Evolutionary conservation across 2,113 vertebrate genomes (phyloP), one percentile per base, ranked within the genome.

Genomic region (Synodontis membranacea): DNA sequence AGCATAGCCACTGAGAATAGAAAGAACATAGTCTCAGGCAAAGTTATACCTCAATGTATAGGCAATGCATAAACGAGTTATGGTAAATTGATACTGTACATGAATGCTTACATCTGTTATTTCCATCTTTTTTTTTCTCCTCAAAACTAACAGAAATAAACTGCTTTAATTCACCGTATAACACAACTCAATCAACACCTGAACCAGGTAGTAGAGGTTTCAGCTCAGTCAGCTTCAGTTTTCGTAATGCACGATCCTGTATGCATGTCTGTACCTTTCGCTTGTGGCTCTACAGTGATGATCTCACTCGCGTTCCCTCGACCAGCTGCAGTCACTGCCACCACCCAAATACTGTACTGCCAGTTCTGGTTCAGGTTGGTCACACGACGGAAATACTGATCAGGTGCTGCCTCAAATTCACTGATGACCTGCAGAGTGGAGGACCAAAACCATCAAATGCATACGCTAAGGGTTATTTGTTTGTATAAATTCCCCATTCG

Each of bases 331-430:
- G 98, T 99, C 91, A 98, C 97, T 0, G 98, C 98, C 79, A 99
- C 98, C 88, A 99, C 98, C 97, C 98, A 99, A 90, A 99, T 96
- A 2, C 96, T 99, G 93, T 99, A 99, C 91, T 98, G 96, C 82
- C 97, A 96, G 89, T 97, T 98, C 84, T 96, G 96, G 90, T 96
- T 97, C 94, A 99, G 92, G 92, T 98, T 98, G 44, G 97, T 97
- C 60, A 99, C 97, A 92, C 96, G 95, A 94, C 99, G 98, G 93
- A 97, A 97, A 93, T 97, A 98, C 0, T 94, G 94, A 93, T 99
- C 97, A 5, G 98, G 98, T 86, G 97, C 97, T 54, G 98, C 98
- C 93, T 99, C 98, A 88, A 99, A 99, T 91, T 99, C 98, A 85
- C 98, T 99, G 96, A 97, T 98, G 90, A 99, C 97, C 98, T 99